Conservation (phyloP, 2,888 invertebrate genomes). For the Scrobipalpa atriplicella region DNA sequence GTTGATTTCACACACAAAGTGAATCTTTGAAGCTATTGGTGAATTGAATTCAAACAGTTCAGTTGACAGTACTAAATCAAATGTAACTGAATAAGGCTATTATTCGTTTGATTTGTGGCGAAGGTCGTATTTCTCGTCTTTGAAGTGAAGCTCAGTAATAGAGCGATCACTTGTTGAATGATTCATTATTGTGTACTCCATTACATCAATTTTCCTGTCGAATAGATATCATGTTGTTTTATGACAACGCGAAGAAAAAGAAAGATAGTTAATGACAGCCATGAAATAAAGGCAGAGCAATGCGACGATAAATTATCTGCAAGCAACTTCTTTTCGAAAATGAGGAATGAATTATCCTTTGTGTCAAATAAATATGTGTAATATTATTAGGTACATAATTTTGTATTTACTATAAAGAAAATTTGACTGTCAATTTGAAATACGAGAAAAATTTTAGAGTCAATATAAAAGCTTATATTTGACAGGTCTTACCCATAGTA, state of each 20-base stretch:
- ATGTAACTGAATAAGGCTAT: constrained; percentile 10
- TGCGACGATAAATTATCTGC: no score
- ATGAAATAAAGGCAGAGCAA: no score
- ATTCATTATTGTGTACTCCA: background rate
- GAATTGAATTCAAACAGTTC: background rate
- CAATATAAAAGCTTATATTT: no score
- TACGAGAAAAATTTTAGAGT: no score
- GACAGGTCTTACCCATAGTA: no score
- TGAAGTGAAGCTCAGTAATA: background rate
- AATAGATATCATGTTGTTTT: background rate
- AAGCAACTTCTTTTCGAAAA: background rate
- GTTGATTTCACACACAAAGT: background rate
- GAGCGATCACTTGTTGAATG: constrained; percentile 6
- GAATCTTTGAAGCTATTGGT: background rate
- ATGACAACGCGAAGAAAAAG: no score
- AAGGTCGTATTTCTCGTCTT: background rate
- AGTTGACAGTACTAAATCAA: background rate
- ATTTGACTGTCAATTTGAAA: no score
- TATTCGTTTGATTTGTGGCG: constrained; percentile 8
- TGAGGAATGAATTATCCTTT: no score
- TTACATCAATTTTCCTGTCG: background rate
- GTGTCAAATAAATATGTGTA: no score
- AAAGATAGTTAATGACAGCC: no score
- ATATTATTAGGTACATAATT: no score
- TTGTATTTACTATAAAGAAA: no score